Evolutionary conservation across 2,888 invertebrate genomes (phyloP).

Genomic region (Eubasilissa splendida): DNA sequence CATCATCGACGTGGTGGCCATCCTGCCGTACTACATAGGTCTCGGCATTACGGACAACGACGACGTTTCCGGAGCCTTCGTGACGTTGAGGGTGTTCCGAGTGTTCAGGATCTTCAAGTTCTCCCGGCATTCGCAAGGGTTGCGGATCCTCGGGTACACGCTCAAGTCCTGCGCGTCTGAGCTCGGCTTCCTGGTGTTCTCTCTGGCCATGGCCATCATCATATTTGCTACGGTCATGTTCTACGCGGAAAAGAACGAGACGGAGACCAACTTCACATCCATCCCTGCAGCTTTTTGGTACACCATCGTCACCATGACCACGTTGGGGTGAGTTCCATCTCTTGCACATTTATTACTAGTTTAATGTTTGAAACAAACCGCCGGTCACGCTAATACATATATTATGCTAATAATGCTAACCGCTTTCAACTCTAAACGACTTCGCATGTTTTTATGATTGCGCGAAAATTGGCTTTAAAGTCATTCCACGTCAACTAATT

Average conservation of each 20-base stretch:
- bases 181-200: conserved; percentile 99
- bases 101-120: conserved; percentile 99
- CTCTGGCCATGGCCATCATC: conserved; percentile 99
- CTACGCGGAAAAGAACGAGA: conserved; percentile 99
- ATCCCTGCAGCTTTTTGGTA: conserved; percentile 99
- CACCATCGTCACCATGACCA: conserved; percentile 99
- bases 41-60: conserved; percentile 98
- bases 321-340: conserved; percentile 90
- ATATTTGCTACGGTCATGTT: conserved; percentile 99
- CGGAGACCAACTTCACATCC: conserved; percentile 97
- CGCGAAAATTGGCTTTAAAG: too few species aligned
- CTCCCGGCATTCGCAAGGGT: conserved; percentile 98
- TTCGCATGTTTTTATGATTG: too few species aligned
- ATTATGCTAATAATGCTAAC: too few species aligned
- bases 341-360: conserved; percentile 44
- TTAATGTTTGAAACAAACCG: not conserved
- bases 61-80: conserved; percentile 99
- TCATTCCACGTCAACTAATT: too few species aligned
- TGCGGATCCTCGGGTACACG: conserved; percentile 98
- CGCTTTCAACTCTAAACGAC: too few species aligned
- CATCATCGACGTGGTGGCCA: conserved; percentile 99
- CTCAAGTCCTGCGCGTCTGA: conserved; percentile 99
- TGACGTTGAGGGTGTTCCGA: conserved; percentile 97
- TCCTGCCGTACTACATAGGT: conserved; percentile 98
- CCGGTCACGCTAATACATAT: too few species aligned